These are phyloP conservation scores for Belgica antarctica DNA, from an alignment of 2,888 invertebrate species.

Conservation along the genomic window DNA sequence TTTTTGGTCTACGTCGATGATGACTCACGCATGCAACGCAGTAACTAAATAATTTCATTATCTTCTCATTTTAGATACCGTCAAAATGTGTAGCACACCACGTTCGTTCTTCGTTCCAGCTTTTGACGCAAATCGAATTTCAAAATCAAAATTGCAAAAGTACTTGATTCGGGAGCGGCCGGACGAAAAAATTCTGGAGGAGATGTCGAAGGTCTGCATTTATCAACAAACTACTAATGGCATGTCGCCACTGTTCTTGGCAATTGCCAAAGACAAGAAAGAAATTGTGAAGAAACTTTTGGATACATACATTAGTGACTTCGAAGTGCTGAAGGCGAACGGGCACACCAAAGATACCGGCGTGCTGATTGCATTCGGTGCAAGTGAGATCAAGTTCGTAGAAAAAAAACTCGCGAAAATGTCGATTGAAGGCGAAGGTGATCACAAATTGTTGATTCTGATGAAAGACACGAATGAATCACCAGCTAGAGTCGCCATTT, in stretches of 20 bases:
- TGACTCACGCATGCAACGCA: neutral
- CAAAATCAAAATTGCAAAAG: neutral
- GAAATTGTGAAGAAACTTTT: neutral
- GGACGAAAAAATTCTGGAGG: neutral
- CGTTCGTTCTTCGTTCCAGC: neutral
- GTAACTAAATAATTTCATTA: neutral
- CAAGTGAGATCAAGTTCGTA: neutral
- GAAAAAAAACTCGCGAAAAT: neutral
- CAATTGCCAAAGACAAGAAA: neutral
- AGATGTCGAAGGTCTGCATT: neutral
- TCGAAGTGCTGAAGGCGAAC: neutral
- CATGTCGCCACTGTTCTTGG: neutral
- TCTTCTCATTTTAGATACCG: no score
- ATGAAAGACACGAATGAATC: neutral
- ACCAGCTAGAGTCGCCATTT: neutral
- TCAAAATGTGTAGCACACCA: neutral
- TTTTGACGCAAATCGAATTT: neutral
- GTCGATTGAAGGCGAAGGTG: neutral
- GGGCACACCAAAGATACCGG: neutral
- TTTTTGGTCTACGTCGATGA: no score
- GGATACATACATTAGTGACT: neutral
- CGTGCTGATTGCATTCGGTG: slow-evolving; percentile 1
- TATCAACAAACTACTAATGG: slow-evolving; percentile 4
- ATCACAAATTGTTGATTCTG: neutral
- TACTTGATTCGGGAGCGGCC: neutral